Evolutionary conservation across 2,113 vertebrate species (phyloP).

Genomic region (Naja naja): DNA sequence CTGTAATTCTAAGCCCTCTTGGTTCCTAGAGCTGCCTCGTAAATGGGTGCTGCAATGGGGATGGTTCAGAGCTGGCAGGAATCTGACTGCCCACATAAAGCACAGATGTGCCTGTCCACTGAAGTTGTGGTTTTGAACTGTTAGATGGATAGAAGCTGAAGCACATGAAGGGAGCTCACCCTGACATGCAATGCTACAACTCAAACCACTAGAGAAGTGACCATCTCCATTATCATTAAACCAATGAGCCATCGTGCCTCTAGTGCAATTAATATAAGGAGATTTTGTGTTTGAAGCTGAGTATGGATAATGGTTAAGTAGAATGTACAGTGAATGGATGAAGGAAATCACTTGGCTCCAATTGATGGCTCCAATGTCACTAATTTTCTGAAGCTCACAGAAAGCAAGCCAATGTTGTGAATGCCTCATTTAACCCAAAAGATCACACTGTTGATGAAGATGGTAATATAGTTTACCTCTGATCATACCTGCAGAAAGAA

Average conservation of each 20-base stretch:
- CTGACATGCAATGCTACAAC: not conserved
- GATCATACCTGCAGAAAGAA: not conserved
- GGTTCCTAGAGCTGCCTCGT: not conserved
- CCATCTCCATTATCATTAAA: not conserved
- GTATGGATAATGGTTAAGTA: not conserved
- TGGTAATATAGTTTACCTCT: not conserved
- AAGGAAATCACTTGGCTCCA: not conserved
- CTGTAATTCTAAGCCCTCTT: not conserved
- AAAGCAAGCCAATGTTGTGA: not conserved
- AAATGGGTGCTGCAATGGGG: not conserved
- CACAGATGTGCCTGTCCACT: not conserved
- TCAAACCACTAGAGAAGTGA: not conserved
- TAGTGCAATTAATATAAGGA: not conserved
- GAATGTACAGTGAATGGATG: not conserved
- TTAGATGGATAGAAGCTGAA: not conserved
- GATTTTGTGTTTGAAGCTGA: not conserved
- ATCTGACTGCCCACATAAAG: not conserved
- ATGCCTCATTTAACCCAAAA: not conserved
- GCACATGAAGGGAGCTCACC: not conserved
- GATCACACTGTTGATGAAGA: not conserved
- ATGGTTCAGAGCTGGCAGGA: not conserved
- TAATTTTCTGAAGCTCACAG: not conserved
- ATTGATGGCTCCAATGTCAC: not conserved
- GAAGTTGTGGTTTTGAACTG: not conserved
- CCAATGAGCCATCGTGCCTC: not conserved